Base-by-base conservation (phyloP, 2,888 invertebrate species). In the Tyria jacobaeae region DNA sequence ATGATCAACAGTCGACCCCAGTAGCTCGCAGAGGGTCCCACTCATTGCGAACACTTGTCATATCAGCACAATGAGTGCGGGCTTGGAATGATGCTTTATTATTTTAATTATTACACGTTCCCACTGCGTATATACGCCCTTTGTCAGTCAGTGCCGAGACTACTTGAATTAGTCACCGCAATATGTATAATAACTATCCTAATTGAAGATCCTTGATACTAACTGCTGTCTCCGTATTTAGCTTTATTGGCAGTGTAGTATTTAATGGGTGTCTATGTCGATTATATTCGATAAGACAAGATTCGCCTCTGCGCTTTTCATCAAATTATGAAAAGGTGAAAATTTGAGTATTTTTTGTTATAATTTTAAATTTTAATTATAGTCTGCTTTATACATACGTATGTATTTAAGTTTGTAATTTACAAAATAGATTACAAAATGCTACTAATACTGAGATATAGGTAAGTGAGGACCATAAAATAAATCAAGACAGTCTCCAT, bases 61-160 rank as follows among this genome's bases (percentile, higher is more conserved):
- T 92, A 91, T 91, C 88, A 87, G 83, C 87, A 90, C 90, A 91
- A 91, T 88, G 88, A 83, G 78, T 74, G 72, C 76, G 82, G 80
- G 76, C 72, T 59, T 47, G 78, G 77, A 77, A 66, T 81, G 85
- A 89, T 90, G 91, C 92, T 92, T 92, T 93, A 93, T 93, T 92
- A 93, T 93, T 93, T 93, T 93, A 93, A 93, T 92, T 92, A 93
- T 93, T 89, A 89, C 91, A 89, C 86, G 87, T 85, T 84, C 86
- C 82, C 84, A 82, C 84, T 86, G 82, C 83, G 82, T 50, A 53
- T 44, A 83, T 82, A 86, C 81, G 85, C 90, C 90, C 91, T 92
- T 91, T 91, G 90, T 88, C 82, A 80, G 83, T 79, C 85, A 76
- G 78, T 83, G 84, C 78, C 84, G 85, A 73, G 73, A 79, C 81